Percentiles rank a stretch among this genome's conserved stretches.
These are phyloP conservation scores for Eupsittula cactorum DNA, from an alignment of 2,113 vertebrate species.

Conservation along the genomic window DNA sequence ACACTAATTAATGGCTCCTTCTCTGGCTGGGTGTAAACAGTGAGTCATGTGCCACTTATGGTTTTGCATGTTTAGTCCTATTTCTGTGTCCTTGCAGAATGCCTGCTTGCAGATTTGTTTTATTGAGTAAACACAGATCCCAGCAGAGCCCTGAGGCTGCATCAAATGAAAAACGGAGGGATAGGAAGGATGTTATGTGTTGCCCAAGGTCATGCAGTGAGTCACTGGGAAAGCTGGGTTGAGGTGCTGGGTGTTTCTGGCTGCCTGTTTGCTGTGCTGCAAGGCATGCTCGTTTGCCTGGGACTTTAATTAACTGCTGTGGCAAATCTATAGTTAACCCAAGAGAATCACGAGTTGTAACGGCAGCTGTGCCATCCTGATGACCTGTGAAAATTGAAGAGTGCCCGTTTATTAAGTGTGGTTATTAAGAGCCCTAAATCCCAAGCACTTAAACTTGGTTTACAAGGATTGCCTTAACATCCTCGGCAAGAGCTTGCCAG, in stretches of 20 bases:
- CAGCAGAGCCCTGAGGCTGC: neutral
- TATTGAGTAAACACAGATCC: neutral
- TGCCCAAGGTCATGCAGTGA: conserved; percentile 30
- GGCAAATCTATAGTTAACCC: neutral
- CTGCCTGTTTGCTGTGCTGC: neutral
- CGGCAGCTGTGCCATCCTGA: neutral
- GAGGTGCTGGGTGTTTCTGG: neutral
- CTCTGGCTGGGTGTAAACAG: conserved; percentile 50
- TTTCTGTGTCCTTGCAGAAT: conserved; percentile 10
- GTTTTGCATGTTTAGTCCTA: conserved; percentile 59
- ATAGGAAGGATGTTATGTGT: neutral
- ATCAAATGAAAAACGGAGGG: neutral
- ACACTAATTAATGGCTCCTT: conserved; percentile 44
- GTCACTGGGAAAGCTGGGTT: conserved; percentile 25
- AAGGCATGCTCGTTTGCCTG: neutral
- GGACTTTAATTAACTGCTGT: neutral
- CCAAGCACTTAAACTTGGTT: neutral
- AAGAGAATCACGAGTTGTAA: neutral
- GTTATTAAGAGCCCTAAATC: neutral
- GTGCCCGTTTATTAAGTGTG: neutral
- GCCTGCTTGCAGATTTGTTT: conserved; percentile 33
- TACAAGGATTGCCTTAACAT: neutral
- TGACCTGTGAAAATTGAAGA: neutral
- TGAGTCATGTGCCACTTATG: conserved; percentile 62
- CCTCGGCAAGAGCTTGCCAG: neutral